Evolutionary conservation across 2,888 invertebrate genomes (phyloP), one percentile per base, ranked within the genome.

Genomic region (Drosophila algonquin): DNA sequence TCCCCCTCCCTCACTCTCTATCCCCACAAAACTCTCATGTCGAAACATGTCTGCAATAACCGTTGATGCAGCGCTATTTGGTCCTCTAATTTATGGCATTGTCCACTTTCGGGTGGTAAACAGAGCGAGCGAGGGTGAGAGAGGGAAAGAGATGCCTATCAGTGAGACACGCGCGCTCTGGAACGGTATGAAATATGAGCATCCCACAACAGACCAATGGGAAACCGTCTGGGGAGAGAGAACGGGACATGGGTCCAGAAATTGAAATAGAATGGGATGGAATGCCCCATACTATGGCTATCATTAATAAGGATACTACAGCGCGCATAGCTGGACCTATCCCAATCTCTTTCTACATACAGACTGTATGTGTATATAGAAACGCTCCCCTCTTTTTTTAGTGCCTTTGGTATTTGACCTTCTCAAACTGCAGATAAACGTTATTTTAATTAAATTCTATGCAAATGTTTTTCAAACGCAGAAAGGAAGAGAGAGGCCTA

Each of bases 11-110:
- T n/a, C 53, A 35, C 16, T 56, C 45, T 24, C 24, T 18, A 18
- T 18, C 18, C 18, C 18, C 54, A 45, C 71, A 79, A 56, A 62
- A 60, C 72, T 56, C 72, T 53, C 48, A 73, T 86, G 80, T 80
- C 80, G 70, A 54, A 82, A 74, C 52, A 59, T 75, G 73, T 80
- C 79, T 86, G 88, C 85, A 87, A 87, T 78, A 78, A 75, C 76
- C 85, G 75, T 84, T 76, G 76, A 76, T 68, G 79, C 75, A 73
- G 21, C 65, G 53, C 65, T 72, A 67, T 77, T 73, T 73, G 57
- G 71, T 63, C 46, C 69, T 80, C 78, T 85, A 85, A 87, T 87
- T 83, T 83, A 83, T 87, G 88, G 78, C 83, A 80, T 54, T 87
- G 88, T 76, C 80, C 82, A 85, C 74, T 67, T 67, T 60, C 67